Evolutionary conservation across 30 jellyfish, hydroid and myxozoan genomes (phyloP), one percentile per base, ranked within the genome.

Genomic region (Nemopilema nomurai): DNA sequence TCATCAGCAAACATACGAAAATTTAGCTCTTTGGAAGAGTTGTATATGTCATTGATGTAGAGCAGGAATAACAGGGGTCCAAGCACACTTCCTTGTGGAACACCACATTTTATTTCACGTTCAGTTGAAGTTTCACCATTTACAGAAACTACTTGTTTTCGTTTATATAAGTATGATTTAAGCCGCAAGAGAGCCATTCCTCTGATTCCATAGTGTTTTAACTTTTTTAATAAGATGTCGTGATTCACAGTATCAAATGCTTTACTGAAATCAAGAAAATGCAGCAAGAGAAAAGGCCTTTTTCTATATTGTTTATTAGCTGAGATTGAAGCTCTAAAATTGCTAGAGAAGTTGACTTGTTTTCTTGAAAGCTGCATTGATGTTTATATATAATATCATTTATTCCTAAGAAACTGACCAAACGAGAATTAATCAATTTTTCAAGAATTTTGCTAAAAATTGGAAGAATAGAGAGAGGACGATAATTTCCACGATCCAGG

Each of bases 391-490:
- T 32, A n/a, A 25, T 13, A 28, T 73, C 41, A 50, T 73, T 41
- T 73, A 28, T 64, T 25, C 51, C 1, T n/a, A n/a, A n/a, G n/a
- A n/a, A n/a, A n/a, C n/a, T n/a, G n/a, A n/a, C n/a, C n/a, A n/a
- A n/a, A n/a, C n/a, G n/a, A n/a, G n/a, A n/a, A n/a, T n/a, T n/a
- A n/a, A n/a, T n/a, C n/a, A n/a, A n/a, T n/a, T n/a, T n/a, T n/a
- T n/a, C n/a, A n/a, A n/a, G n/a, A n/a, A n/a, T n/a, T n/a, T n/a
- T n/a, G n/a, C n/a, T n/a, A n/a, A n/a, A 70, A 66, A 65, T 81
- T 51, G 73, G 81, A 53, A 80, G 81, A 70, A 80, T 81, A 28
- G 89, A 80, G 19, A 64, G 32, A 67, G 89, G 87, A 26, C 77
- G 24, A 71, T 50, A 74, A 0, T 74, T 74, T 74, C 71, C 25